Evolutionary conservation across 2,797 vertebrate genomes (phyloP), one percentile per base, ranked within the genome.

Genomic region (Graptemys geographica): DNA sequence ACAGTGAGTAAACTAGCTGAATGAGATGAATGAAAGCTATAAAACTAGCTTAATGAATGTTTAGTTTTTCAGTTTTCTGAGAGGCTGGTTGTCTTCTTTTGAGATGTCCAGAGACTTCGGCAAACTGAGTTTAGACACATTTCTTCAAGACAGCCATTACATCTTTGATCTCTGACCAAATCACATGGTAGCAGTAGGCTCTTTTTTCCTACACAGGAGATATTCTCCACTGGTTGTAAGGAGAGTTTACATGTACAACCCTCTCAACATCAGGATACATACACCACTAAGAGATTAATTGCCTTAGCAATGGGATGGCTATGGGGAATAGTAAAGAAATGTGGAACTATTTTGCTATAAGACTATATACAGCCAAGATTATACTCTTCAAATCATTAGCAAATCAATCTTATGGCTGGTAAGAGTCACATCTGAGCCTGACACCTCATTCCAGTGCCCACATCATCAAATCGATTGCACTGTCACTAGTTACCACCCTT

Each of bases 81-180:
- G 4, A 87, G 81, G 84, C 37, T 13, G 4, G 25, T 7, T 19
- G 5, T 2, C 2, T 0, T 1, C 69, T 88, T 79, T 57, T 0
- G 2, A 87, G 37, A 89, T 11, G 83, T 41, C 31, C 52, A 10
- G 51, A 62, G 31, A 72, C 86, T 6, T 79, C 0, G 0, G 47
- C 16, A 31, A 49, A 72, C 65, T 23, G 18, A n/a, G n/a, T 69
- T 37, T 69, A 37, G n/a, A 65, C n/a, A 23, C 19, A 41, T 76
- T 85, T 56, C 85, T 81, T 82, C 55, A 25, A 41, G 51, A 65
- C 72, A 93, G 2, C 53, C 85, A 41, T 81, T 52, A 33, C 53
- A 49, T 28, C 72, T 72, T 59, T 69, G 65, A 76, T 28, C 72
- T 76, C 41, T 33, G 56, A 94, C 44, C 56, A 53, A 53, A 41